These are phyloP conservation scores for Drosophila mauritiana DNA, from an alignment of 1,140 invertebrate genomes.

Conservation along the genomic window DNA sequence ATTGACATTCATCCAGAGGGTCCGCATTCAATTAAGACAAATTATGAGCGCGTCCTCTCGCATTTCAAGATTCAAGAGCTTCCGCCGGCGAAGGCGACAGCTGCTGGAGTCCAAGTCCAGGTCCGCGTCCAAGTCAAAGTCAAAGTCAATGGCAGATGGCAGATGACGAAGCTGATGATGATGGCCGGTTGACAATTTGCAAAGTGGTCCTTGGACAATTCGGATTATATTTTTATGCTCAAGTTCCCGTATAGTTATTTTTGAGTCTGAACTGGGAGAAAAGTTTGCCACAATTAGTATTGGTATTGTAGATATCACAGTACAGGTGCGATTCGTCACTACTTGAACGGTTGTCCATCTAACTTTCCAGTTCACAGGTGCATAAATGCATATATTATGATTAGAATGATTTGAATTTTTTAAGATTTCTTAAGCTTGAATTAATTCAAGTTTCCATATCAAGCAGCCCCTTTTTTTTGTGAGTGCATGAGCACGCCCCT, in stretches of 20 bases:
- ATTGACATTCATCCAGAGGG: slow-evolving; percentile 77
- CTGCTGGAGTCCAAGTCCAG: slow-evolving; percentile 9
- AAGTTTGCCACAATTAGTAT: too few species aligned
- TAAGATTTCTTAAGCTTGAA: too few species aligned
- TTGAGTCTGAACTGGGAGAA: slow-evolving; percentile 3
- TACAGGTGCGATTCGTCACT: too few species aligned
- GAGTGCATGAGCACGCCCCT: slow-evolving; percentile 26
- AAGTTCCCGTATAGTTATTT: slow-evolving; percentile 43
- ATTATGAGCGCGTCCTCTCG: slow-evolving; percentile 72
- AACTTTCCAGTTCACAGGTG: too few species aligned
- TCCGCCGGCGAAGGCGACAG: slow-evolving; percentile 27
- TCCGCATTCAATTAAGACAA: slow-evolving; percentile 76
- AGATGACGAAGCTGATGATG: slow-evolving; percentile 21
- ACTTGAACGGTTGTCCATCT: too few species aligned
- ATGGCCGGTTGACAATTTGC: slow-evolving; percentile 44
- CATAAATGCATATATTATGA: too few species aligned
- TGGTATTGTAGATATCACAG: too few species aligned
- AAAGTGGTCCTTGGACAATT: slow-evolving; percentile 49
- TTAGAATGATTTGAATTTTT: too few species aligned
- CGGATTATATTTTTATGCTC: slow-evolving; percentile 43
- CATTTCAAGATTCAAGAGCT: slow-evolving; percentile 76
- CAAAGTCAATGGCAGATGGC: slow-evolving; percentile 37
- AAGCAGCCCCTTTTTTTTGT: neutral
- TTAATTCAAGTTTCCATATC: neutral
- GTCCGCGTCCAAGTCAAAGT: too few species aligned